Base-by-base conservation (phyloP, 2,888 invertebrate genomes). In the Acanthopleura granulata region DNA sequence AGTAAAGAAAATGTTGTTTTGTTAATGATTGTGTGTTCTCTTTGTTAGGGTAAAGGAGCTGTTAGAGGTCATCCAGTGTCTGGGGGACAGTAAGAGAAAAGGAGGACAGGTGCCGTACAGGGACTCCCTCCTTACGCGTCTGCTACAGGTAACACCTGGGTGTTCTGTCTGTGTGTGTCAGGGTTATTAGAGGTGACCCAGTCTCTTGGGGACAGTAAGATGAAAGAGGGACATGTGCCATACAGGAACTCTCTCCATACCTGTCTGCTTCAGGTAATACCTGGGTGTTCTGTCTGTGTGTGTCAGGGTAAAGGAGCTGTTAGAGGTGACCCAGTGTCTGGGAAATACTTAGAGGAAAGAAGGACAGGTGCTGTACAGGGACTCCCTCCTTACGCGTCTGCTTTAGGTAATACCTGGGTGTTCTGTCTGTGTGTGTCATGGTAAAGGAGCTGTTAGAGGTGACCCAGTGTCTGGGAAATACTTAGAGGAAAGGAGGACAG, bases 221-320 rank as follows among this genome's bases (percentile, higher is more conserved):
- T 81, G 62, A 87, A 86, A 75, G 87, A 86, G 0, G 83, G 84
- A 22, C 82, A 82, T 70, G 80, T 88, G 29, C 86, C 88, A 0
- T 88, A 87, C 81, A 84, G 88, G 72, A 85, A 88, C 49, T 86
- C 88, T n/a, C 82, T 81, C 49, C 78, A 88, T 6, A 86, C 88
- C 15, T 79, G 86, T 73, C 79, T 88, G 14, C 78, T 89, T 30
- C 87, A 89, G 85, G 87, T 87, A 40, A 40, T 40, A 51, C 40
- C 40, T 6, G 40, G 40, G 40, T 49, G 49, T 11, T 29, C 40
- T 22, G 30, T 49, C 27, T 22, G 72, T 9, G 72, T 9, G 40
- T 40, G 40, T 40, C 40, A 40, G 40, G 40, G 40, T 40, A 40
- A 40, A 40, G n/a, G n/a, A n/a, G 40, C 40, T 40, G 40, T 40